Evolutionary conservation across 2,113 vertebrate species (phyloP), one percentile per base, ranked within the genome.

Genomic region (Podocnemis expansa): DNA sequence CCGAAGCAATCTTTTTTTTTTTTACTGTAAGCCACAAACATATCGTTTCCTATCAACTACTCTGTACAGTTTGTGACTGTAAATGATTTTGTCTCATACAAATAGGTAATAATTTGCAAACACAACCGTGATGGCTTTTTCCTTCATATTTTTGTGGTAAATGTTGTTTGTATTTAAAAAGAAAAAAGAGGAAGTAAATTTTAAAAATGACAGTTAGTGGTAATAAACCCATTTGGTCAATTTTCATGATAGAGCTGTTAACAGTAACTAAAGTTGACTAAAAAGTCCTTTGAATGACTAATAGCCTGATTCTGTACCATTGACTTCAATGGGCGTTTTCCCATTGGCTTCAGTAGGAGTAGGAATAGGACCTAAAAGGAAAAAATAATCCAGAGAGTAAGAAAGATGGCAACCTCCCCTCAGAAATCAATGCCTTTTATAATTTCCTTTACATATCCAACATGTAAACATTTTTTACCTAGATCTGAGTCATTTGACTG

Each of bases 41-140:
- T 78, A 96, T 49, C 93, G 97, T 97, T 97, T 91, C 94, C 93
- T 93, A 97, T 93, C 96, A 87, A 98, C 97, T 97, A 97, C 96
- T 93, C 67, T 98, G 97, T 98, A 99, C 98, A 98, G 97, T 98
- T 98, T 98, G 98, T 99, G 98, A 98, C 98, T 99, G 97, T 98
- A 98, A 98, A 98, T 98, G 94, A 98, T 96, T 98, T 95, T 97
- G 97, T 98, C 98, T 98, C 97, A 97, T 97, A 98, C 91, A 49
- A 97, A 97, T 98, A 98, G 95, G 98, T 98, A 97, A 98, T 97
- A 98, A 97, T 95, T 98, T 96, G 97, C 97, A 98, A 98, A 97
- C 95, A 97, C 97, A 97, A 95, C 97, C 96, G 92, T 97, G 95
- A 98, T 95, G 97, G 95, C 97, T 98, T 98, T 98, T 97, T 93